phyloP scores from a whole-genome alignment of 2,797 vertebrate species.

The Sebastes jordani region DNA sequence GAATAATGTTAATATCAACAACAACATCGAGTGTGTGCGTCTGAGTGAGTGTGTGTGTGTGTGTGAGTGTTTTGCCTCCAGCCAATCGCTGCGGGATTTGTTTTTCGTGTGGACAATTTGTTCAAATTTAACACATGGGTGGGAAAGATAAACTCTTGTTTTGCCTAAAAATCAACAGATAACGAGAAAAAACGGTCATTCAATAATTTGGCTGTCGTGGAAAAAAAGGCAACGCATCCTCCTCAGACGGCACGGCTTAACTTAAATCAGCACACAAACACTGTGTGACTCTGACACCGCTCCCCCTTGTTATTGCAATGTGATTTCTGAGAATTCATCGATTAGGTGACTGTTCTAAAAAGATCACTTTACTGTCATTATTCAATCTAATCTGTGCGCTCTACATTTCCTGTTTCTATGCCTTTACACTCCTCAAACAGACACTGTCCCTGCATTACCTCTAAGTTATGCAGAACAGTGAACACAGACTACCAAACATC shows the following conservation, averaged over 20 bases:
- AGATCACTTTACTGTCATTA: not conserved
- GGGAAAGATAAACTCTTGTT: conserved; percentile 45
- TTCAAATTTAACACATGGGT: conserved; percentile 61
- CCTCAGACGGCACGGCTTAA: not conserved
- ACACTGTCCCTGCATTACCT: conserved; percentile 3
- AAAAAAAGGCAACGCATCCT: conserved; percentile 3
- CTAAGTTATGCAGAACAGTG: not conserved
- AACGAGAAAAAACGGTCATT: conserved; percentile 28
- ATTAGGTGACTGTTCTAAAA: not conserved
- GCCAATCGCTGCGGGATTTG: conserved; percentile 38
- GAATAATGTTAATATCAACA: conserved; percentile 62
- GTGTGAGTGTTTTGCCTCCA: conserved; percentile 23
- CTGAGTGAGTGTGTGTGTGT: not conserved
- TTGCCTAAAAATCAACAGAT: conserved; percentile 38
- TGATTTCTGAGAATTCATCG: not conserved
- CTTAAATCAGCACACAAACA: conserved; percentile 17
- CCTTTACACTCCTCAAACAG: not conserved
- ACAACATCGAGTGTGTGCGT: conserved; percentile 18
- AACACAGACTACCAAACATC: not conserved
- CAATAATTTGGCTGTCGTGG: conserved; percentile 34
- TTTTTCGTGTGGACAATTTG: conserved; percentile 61
- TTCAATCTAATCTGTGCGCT: conserved; percentile 12
- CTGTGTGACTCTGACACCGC: not conserved
- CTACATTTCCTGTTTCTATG: not conserved
- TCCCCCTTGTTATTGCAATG: not conserved